These are phyloP conservation scores for Cheilosia soror DNA, from an alignment of 2,888 invertebrate species.

Conservation along the genomic window DNA sequence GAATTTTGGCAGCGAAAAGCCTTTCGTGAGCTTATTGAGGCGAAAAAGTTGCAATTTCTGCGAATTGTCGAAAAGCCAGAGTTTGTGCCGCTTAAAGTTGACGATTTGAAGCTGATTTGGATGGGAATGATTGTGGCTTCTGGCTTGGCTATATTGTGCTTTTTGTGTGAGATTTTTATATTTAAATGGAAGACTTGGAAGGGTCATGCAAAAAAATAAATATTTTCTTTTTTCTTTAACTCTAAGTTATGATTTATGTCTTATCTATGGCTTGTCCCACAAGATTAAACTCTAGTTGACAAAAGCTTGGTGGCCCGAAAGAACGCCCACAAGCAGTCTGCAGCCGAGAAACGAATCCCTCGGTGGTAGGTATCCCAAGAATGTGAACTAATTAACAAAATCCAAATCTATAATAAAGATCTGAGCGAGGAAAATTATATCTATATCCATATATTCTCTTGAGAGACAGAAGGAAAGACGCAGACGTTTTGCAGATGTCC, in stretches of 20 bases:
- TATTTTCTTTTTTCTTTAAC: too few species aligned
- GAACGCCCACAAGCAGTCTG: too few species aligned
- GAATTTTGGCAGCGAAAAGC: constrained; percentile 76
- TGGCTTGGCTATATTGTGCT: constrained; percentile 72
- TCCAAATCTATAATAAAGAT: constrained; percentile 33
- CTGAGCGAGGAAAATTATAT: constrained; percentile 37
- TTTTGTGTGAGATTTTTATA: constrained; percentile 42
- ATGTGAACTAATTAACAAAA: constrained; percentile 70
- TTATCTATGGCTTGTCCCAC: too few species aligned
- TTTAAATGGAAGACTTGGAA: neutral
- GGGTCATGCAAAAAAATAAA: neutral
- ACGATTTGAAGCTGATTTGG: constrained; percentile 79
- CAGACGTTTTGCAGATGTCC: too few species aligned
- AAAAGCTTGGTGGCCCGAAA: too few species aligned
- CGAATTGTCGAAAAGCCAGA: constrained; percentile 77
- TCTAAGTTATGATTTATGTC: too few species aligned
- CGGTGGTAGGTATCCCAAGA: constrained; percentile 21
- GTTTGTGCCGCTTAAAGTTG: constrained; percentile 77
- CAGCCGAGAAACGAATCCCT: too few species aligned
- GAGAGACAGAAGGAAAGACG: too few species aligned
- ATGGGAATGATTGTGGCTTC: constrained; percentile 77
- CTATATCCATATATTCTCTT: too few species aligned
- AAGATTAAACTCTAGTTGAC: too few species aligned
- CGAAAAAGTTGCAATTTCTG: constrained; percentile 76
- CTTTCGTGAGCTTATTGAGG: constrained; percentile 78